Base-by-base conservation (phyloP, 2,888 invertebrate genomes). In the Listrodromus nycthemerus region DNA sequence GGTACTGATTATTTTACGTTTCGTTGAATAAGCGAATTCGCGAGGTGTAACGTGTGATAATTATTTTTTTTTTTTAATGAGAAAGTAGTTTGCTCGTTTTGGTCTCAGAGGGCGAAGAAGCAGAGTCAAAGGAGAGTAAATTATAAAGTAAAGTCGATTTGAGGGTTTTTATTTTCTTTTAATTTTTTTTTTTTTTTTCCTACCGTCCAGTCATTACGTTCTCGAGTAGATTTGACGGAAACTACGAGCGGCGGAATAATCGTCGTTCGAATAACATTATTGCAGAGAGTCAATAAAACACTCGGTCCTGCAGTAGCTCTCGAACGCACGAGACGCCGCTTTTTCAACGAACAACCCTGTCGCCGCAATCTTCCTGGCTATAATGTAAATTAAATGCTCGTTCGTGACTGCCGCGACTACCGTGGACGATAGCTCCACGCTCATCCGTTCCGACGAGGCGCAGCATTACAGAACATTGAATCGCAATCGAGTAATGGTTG, bases 401-500 rank as follows among this genome's bases (percentile, higher is more conserved):
- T 74, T 77, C 76, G 76, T 83, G 76, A 80, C 71, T 71, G 80
- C 65, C 41, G 83, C 50, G 21, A 67, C 48, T 67, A 52, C 61
- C 41, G 71, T 45, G 71, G 33, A 45, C 52, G 27, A 65, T 24
- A 21, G 67, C 10, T 66, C n/a, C 33, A 27, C 21, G 27, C 52
- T 13, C 41, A 19, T 45, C 16, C 45, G 16, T 3, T 8, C 30
- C 21, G 37, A n/a, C 50, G 81, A 41, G 61, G 21, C 73, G 77
- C 55, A 58, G 70, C 70, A 78, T 78, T 78, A 65, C 74, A 48
- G 65, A 21, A 55, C 70, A 70, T 77, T 69, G 52, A 75, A 84
- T 80, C 73, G 77, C 65, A 58, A 66, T 84, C 81, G 80, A 77
- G 81, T 77, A 71, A 79, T 80, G 83, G 73, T 81, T 74, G 70